Evolutionary conservation across 2,113 vertebrate species (phyloP), one percentile per base, ranked within the genome.

Genomic region (Phocoena sinus): DNA sequence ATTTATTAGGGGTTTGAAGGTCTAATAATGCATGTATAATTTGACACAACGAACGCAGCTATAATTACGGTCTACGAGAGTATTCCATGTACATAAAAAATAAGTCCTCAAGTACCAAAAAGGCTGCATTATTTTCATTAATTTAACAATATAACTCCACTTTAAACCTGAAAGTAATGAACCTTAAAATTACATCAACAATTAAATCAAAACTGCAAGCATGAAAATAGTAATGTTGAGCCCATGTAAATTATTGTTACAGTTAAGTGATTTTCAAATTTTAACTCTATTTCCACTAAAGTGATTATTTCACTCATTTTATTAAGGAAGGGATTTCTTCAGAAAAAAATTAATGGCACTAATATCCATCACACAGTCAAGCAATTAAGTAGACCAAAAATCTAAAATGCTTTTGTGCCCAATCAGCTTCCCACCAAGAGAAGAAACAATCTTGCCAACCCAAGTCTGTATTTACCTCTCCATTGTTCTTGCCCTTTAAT

Each of bases 401-500:
- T 36, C 2, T 47, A 89, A 96, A 96, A 12, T 47, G 17, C 62
- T 62, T 23, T 28, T 80, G 9, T 95, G 50, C 1, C 13, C 89
- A 11, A 68, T 63, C 56, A 94, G 53, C 47, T 97, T 82, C 89
- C n/a, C 50, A 18, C 38, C 10, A 65, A 0, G 5, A 10, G 0
- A 73, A 95, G 20, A 83, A 76, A 62, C 47, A 80, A 83, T 76
- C 88, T 79, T 84, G 12, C 31, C 81, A 97, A 38, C 26, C 11
- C 68, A 96, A 77, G 67, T 92, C 73, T 96, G 73, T 94, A 65
- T 97, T 97, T 80, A 87, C 77, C 63, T 89, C 9, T 79, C 77
- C 83, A 63, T 91, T 98, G 95, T 56, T 70, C n/a, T 92, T 58
- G 98, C 87, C 47, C 56, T 70, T 33, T 91, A 58, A 98, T 92